Evolutionary conservation across 2,888 invertebrate species (phyloP).

Genomic region (Cryptocheilus praepositus): DNA sequence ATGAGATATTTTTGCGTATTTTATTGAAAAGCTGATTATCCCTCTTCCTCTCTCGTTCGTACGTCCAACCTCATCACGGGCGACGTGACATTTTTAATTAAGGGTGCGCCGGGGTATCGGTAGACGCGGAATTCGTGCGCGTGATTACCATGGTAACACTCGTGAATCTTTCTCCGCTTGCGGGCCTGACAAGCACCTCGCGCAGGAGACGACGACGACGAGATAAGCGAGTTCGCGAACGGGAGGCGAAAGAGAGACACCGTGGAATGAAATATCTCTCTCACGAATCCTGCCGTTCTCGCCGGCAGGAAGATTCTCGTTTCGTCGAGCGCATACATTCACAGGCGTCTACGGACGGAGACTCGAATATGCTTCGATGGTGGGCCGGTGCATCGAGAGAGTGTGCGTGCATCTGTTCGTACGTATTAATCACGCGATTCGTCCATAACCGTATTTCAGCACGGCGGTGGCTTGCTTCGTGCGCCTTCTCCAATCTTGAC

Average conservation of each 20-base stretch:
- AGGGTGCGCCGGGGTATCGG: neutral
- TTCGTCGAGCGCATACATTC: constrained; percentile 35
- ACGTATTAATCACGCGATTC: constrained; percentile 71
- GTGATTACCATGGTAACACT: constrained; percentile 38
- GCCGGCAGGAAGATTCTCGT: constrained; percentile 56
- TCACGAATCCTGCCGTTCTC: constrained; percentile 47
- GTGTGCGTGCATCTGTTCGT: constrained; percentile 33
- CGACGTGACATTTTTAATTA: constrained; percentile 7
- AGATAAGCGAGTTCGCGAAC: constrained; percentile 57
- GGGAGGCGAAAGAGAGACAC: constrained; percentile 57
- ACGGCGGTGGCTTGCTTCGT: constrained; percentile 41
- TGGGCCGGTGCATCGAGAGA: constrained; percentile 13
- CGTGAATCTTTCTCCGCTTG: constrained; percentile 20
- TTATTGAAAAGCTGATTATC: neutral
- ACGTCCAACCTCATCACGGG: constrained; percentile 1
- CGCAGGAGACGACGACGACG: constrained; percentile 27
- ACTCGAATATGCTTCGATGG: constrained; percentile 26
- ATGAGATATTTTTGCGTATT: neutral
- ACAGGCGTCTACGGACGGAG: constrained; percentile 23
- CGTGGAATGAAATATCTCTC: constrained; percentile 68
- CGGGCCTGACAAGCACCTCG: constrained; percentile 38
- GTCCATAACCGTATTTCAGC: constrained; percentile 68
- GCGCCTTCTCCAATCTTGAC: constrained; percentile 13
- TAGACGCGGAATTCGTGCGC: constrained; percentile 23
- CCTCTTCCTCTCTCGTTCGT: neutral